Base-by-base conservation (phyloP, 2,797 vertebrate species). In the Chaenodraco wilsoni region DNA sequence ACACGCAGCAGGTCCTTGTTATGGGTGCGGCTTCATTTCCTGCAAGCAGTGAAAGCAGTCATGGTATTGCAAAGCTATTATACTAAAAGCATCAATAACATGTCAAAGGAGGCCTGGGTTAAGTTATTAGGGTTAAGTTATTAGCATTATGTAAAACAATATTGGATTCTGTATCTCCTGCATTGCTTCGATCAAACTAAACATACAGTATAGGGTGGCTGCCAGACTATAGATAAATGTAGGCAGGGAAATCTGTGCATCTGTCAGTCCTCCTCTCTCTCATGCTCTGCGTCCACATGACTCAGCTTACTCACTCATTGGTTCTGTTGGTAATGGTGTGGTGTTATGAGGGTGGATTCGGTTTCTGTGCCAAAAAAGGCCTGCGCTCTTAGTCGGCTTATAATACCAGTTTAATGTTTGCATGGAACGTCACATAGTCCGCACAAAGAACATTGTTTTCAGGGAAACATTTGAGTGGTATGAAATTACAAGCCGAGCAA, bases 261-360 rank as follows among this genome's bases (percentile, higher is more conserved):
- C 67, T 78, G 80, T 86, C 49, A 27, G 50, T 31, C 43, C 52
- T 48, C 65, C 44, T 68, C 51, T 52, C 46, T 74, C 62, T 68
- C 37, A 72, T 54, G 19, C 72, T 81, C 60, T 10, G 40, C 11
- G 17, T 57, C 66, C 59, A 75, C 76, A 84, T 78, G 82, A 84
- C 76, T 87, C 76, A 46, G 76, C 77, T 73, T 64, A 62, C 46
- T 64, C 73, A 79, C 57, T 79, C 74, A 75, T 83, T 76, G 72
- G 73, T 69, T 67, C 58, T 4, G 3, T 65, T 48, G 13, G 45
- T 84, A 81, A 76, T 76, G 76, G 59, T 49, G 54, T 50, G 58
- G 50, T 69, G 66, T 69, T 76, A 60, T 65, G 78, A 75, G 43
- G 68, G 58, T 50, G 65, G 81, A 54, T 79, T 67, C 67, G n/a